Percentiles rank a stretch among this genome's conserved stretches.
Conservation (phyloP, 2,888 invertebrate genomes). For the Conops quadrifasciatus region DNA sequence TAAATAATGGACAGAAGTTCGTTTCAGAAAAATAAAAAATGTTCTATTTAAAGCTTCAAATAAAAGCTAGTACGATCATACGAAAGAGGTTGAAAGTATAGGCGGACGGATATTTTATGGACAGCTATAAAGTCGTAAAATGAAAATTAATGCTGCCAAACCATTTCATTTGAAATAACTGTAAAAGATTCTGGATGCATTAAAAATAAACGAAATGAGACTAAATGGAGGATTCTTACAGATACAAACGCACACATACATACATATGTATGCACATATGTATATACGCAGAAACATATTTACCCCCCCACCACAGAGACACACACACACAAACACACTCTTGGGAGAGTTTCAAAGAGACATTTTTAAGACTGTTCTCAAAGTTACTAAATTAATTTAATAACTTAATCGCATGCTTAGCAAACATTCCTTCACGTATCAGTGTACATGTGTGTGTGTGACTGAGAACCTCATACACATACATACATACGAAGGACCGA, state of each 20-base stretch:
- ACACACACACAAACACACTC: constrained; percentile 1
- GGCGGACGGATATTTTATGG: too few relatives aligned
- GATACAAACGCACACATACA: background rate
- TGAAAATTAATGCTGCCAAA: constrained; percentile 1
- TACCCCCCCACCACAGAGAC: too few relatives aligned
- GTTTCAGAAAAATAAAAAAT: too few relatives aligned
- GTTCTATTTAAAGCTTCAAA: too few relatives aligned
- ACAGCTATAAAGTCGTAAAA: background rate
- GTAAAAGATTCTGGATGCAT: background rate
- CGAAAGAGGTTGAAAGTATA: too few relatives aligned
- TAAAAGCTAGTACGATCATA: too few relatives aligned
- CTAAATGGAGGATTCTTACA: background rate
- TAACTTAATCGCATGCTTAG: constrained; percentile 35
- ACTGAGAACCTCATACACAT: background rate
- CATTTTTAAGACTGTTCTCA: constrained; percentile 18
- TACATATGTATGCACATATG: background rate
- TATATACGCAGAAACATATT: background rate
- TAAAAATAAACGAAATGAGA: background rate
- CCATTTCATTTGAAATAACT: constrained; percentile 24
- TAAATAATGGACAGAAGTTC: too few relatives aligned
- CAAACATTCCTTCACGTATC: background rate
- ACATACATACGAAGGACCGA: constrained; percentile 4
- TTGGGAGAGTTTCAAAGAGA: too few relatives aligned
- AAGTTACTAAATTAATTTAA: constrained; percentile 30
- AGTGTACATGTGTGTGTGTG: background rate